Evolutionary conservation across 2,113 vertebrate species (phyloP).

Genomic region (Myanophis thanlyinensis): DNA sequence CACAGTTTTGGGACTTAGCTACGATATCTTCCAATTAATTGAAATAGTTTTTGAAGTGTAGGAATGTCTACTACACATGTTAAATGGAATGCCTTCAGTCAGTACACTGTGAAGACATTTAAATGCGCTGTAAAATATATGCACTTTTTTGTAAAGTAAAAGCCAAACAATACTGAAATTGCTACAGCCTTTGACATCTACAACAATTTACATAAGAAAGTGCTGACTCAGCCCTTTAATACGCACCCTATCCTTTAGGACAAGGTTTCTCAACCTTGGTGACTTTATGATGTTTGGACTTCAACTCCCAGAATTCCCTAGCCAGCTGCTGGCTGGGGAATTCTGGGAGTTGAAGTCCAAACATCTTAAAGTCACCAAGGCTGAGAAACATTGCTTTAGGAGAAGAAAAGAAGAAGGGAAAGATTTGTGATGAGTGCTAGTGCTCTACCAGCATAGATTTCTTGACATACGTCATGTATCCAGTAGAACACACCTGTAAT

Average conservation of each 20-base stretch:
- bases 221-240: neutral
- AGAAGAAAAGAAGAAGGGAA: neutral
- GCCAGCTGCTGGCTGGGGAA: too few relatives aligned
- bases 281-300: too few relatives aligned
- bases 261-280: too few relatives aligned
- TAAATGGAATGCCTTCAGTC: neutral
- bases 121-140: neutral
- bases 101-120: neutral
- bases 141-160: neutral
- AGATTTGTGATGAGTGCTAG: neutral
- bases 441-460: neutral
- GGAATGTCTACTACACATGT: neutral
- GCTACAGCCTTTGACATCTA: neutral
- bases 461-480: neutral
- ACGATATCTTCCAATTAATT: neutral
- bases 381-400: too few relatives aligned
- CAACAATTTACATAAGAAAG: neutral
- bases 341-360: too few relatives aligned
- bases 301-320: too few relatives aligned
- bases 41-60: neutral
- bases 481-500: neutral
- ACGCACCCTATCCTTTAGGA: neutral
- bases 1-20: neutral
- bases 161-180: neutral
- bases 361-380: too few relatives aligned